Base-by-base conservation (phyloP, 2,113 vertebrate genomes). In the Ammospiza nelsoni region DNA sequence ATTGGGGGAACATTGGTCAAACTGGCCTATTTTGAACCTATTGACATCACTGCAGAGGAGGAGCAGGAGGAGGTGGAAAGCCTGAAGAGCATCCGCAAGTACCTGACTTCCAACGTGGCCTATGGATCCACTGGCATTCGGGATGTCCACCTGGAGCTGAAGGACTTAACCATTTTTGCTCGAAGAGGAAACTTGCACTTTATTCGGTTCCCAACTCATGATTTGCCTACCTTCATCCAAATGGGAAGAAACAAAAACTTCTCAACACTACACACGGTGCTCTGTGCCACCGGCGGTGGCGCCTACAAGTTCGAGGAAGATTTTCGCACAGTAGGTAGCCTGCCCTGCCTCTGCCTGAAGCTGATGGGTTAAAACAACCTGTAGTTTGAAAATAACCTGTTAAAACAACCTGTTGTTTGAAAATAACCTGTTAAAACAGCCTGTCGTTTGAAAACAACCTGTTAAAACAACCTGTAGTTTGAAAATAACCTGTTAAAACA, bases 271-370 rank as follows among this genome's bases (percentile, higher is more conserved):
- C 98, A 98, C 67, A 98, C 98, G 90, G 98, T 98, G 97, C 98
- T 98, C 33, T 98, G 98, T 95, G 98, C 98, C 95, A 98, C 98
- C 1, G 98, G 98, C 3, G 98, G 98, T 75, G 98, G 98, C 37
- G 98, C 98, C 46, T 98, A 98, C 95, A 98, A 98, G 96, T 98
- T 98, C 77, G 98, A 98, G 96, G 97, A 98, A 98, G 98, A 98
- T 79, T 98, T 98, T 97, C 98, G 98, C 93, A 98, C 98, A 96
- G 98, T 98, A 98, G 61, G 98, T 98, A 94, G 90, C 82, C 55
- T 76, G 6, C 28, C 67, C 59, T 43, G 55, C 68, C 88, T 75
- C 12, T 2, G 67, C 9, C 58, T 61, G 86, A n/a, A 46, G 43
- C 52, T 86, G 80, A 9, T 54, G 37, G 25, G 6, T 76, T 90